Evolutionary conservation across 1,140 invertebrate genomes (phyloP).

Genomic region (Leptinotarsa defecta): DNA sequence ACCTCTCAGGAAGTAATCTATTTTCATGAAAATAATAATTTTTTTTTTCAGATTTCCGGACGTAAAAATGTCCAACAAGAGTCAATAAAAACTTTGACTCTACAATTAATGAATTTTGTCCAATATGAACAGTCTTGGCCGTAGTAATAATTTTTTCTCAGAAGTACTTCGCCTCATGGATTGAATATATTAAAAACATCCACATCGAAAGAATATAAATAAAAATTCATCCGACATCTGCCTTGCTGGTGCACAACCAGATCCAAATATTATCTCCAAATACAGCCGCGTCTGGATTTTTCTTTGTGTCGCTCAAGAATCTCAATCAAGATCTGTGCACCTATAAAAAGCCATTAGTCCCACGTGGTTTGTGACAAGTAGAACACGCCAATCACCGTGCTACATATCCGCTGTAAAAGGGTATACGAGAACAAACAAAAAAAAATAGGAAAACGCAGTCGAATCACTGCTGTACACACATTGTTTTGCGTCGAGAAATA

Average conservation of each 20-base stretch:
- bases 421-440: neutral
- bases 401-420: neutral
- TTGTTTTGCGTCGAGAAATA: neutral
- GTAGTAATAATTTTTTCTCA: no score
- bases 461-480: neutral
- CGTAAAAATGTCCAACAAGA: no score
- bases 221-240: neutral
- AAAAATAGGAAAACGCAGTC: neutral
- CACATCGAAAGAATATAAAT: neutral
- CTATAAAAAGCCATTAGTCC: constrained; percentile 2
- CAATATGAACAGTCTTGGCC: no score
- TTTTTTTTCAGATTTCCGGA: no score
- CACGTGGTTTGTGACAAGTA: neutral
- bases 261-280: neutral
- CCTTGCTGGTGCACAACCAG: neutral
- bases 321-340: neutral
- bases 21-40: no score
- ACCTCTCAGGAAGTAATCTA: no score
- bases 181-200: neutral
- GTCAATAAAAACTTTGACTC: no score
- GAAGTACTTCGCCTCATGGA: no score
- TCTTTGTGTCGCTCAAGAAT: neutral
- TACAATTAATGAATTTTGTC: no score
- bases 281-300: neutral
- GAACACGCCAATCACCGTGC: neutral